These are phyloP conservation scores for Pandemis heparana DNA, from an alignment of 2,888 invertebrate species.

Conservation along the genomic window DNA sequence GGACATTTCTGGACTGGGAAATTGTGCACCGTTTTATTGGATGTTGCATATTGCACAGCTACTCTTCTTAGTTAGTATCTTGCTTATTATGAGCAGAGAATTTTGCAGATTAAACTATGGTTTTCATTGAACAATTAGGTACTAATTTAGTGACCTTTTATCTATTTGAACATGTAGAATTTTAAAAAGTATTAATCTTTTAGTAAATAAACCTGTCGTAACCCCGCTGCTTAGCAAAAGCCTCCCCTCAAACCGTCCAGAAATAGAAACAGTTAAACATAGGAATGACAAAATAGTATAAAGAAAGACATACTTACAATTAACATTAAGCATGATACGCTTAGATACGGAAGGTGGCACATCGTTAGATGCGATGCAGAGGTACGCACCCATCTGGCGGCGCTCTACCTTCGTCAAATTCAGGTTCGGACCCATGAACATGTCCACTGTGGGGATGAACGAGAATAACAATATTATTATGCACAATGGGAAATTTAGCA, in stretches of 20 bases:
- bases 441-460: constrained; percentile 78
- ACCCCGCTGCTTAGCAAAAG: too few species aligned
- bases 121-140: not conserved
- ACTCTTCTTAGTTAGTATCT: not conserved
- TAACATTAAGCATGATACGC: constrained; percentile 89
- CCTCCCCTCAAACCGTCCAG: too few species aligned
- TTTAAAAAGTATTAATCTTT: too few species aligned
- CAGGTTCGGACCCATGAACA: constrained; percentile 87
- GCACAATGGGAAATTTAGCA: not conserved
- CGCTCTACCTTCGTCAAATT: constrained; percentile 88
- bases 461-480: not conserved
- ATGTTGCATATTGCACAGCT: not conserved
- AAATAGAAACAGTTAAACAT: too few species aligned
- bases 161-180: too few species aligned
- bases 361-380: constrained; percentile 91
- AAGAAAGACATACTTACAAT: constrained; percentile 87
- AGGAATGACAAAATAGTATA: too few species aligned
- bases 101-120: not conserved
- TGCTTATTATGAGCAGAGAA: not conserved
- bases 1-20: constrained; percentile 18
- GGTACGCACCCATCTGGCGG: constrained; percentile 90
- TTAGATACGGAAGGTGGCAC: constrained; percentile 91
- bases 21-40: constrained; percentile 16
- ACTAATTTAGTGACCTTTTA: too few species aligned
- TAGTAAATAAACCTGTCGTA: too few species aligned